Base-by-base conservation (phyloP, 1,140 invertebrate genomes). In the Euglossa dilemma region DNA sequence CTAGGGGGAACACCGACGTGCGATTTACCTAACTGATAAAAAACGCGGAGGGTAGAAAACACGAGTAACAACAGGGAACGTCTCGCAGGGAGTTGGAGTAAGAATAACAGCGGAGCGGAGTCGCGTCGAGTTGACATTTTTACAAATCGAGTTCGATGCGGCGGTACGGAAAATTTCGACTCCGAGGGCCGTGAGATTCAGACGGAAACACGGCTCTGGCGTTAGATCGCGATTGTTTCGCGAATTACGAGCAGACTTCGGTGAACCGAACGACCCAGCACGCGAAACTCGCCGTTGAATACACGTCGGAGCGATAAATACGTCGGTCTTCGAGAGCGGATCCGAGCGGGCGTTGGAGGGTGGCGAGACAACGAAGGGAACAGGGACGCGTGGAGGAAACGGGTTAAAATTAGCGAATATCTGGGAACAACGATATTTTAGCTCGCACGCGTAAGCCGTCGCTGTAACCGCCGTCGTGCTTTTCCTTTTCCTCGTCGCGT, bases 391-490 rank as follows among this genome's bases (percentile, higher is more conserved):
- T 16, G 36, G 36, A 50, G 69, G 70, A 86, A 83, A 45, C 45
- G 63, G 4, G 63, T 63, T 79, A 86, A 63, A 87, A 83, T 86
- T 86, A 87, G 70, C 69, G 74, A 59, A 85, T 85, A 77, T 11
- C n/a, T 54, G 36, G 36, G 69, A 70, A 43, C 69, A 43, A 67
- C 70, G 59, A 76, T 86, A 83, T 87, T 83, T 82, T 80, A 16
- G 16, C 36, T 47, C 12, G 18, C 25, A 28, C 54, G 43, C 50
- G 50, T 50, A 75, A 69, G 63, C 43, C 43, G 82, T 47, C 56
- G 57, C 72, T 43, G 57, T 57, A 61, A n/a, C 71, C 57, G 50
- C 12, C 73, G 83, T 36, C 78, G 36, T 4, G 1, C 4, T 36
- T 36, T 36, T 36, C 36, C 36, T 2, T 4, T 86, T 76, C 87